phyloP scores from a whole-genome alignment of 2,888 invertebrate species.

The Dexiosoma caninum region DNA sequence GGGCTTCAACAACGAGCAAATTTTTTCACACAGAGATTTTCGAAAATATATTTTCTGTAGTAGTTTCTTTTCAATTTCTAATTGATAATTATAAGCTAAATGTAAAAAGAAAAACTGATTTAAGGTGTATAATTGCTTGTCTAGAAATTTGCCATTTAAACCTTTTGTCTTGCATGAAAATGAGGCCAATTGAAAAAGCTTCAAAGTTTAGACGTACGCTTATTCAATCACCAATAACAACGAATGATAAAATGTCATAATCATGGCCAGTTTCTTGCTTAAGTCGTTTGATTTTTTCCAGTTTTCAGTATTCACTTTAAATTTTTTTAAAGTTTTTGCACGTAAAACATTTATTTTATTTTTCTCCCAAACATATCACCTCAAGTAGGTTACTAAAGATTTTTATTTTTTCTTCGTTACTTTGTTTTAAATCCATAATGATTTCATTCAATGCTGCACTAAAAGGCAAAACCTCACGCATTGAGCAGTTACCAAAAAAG shows the following conservation, averaged over 20 bases:
- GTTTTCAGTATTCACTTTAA: background rate
- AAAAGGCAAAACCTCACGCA: constrained; percentile 28
- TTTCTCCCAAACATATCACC: background rate
- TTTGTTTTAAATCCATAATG: background rate
- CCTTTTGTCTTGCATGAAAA: too few relatives aligned
- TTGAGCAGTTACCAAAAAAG: constrained; percentile 18
- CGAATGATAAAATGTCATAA: constrained; percentile 14
- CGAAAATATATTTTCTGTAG: too few relatives aligned
- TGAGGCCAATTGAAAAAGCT: constrained; percentile 3
- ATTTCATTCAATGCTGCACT: constrained; percentile 17
- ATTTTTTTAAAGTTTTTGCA: background rate
- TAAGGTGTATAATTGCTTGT: too few relatives aligned
- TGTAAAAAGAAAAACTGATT: too few relatives aligned
- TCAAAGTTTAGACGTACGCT: too few relatives aligned
- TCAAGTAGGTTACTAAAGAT: constrained; percentile 66
- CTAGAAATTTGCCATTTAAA: background rate
- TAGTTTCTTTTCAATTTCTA: too few relatives aligned
- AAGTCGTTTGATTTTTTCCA: constrained; percentile 17
- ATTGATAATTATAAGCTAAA: too few relatives aligned
- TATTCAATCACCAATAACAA: background rate
- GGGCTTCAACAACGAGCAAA: too few relatives aligned
- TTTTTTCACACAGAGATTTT: too few relatives aligned
- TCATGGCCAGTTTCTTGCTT: constrained; percentile 23
- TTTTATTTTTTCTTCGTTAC: constrained; percentile 41
- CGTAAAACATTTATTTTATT: constrained; percentile 21